These are phyloP conservation scores for Perccottus glenii DNA, from an alignment of 2,113 vertebrate genomes.

Conservation along the genomic window DNA sequence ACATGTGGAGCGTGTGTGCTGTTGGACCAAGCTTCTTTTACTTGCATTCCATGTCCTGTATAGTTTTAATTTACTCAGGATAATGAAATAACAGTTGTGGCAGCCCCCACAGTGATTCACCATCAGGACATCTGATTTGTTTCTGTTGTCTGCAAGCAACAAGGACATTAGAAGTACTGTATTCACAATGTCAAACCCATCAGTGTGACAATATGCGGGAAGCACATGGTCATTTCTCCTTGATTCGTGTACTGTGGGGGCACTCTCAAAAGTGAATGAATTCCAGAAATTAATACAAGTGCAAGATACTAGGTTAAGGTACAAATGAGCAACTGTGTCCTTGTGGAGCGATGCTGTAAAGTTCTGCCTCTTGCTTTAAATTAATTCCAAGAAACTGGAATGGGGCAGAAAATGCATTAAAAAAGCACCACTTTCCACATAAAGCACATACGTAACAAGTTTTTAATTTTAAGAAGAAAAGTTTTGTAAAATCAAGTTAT, in stretches of 20 bases:
- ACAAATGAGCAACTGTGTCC: no score
- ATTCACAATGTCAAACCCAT: background rate
- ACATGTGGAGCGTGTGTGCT: constrained; percentile 16
- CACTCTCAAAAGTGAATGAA: background rate
- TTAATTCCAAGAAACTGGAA: no score
- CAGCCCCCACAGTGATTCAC: background rate
- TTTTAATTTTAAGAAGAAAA: no score
- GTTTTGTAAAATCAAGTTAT: no score
- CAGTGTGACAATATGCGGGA: background rate
- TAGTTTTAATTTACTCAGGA: constrained; percentile 21
- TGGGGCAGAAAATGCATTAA: no score
- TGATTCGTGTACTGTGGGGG: background rate
- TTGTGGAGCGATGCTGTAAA: no score
- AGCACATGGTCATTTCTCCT: background rate
- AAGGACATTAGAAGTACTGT: background rate
- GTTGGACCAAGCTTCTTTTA: background rate
- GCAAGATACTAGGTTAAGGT: background rate
- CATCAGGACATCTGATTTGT: constrained; percentile 1
- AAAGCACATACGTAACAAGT: no score
- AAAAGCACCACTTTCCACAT: no score
- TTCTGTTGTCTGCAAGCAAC: constrained; percentile 1
- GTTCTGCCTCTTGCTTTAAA: no score
- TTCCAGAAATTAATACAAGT: background rate
- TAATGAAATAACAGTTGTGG: constrained; percentile 24
- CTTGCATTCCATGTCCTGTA: background rate